phyloP scores from a whole-genome alignment of 2,797 vertebrate genomes.

The Lepus townsendii region DNA sequence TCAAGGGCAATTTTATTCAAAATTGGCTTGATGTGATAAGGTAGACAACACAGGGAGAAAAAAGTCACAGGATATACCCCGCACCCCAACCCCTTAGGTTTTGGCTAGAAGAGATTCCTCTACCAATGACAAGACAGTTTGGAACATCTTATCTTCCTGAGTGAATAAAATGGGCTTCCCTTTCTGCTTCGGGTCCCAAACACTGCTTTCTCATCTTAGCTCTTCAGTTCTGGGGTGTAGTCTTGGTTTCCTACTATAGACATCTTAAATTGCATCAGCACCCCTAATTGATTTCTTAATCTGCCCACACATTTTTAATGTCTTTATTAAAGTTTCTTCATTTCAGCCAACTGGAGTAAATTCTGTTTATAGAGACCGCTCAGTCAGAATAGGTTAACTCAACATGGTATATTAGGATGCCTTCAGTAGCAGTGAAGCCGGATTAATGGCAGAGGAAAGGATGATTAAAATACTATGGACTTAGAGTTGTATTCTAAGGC shows the following conservation, averaged over 20 bases:
- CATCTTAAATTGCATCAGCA: neutral
- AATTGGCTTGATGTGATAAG: neutral
- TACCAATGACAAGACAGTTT: neutral
- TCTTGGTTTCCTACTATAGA: neutral
- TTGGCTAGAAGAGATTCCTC: neutral
- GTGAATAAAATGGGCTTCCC: neutral
- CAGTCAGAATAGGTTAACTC: neutral
- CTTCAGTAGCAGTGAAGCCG: neutral
- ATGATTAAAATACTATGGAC: neutral
- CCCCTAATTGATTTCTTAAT: neutral
- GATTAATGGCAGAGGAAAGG: neutral
- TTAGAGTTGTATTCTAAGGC: neutral
- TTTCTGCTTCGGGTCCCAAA: neutral
- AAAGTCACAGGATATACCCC: neutral
- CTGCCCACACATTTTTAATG: neutral
- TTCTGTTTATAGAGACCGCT: neutral
- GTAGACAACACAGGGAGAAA: neutral
- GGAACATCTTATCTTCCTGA: neutral
- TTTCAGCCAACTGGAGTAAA: constrained; percentile 3
- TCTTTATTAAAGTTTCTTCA: neutral
- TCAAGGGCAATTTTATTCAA: neutral
- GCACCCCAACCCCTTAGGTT: neutral
- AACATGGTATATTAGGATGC: neutral
- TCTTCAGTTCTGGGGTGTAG: neutral
- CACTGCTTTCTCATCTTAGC: neutral